Base-by-base conservation (phyloP, 2,888 invertebrate species). In the Anaspis maculata region DNA sequence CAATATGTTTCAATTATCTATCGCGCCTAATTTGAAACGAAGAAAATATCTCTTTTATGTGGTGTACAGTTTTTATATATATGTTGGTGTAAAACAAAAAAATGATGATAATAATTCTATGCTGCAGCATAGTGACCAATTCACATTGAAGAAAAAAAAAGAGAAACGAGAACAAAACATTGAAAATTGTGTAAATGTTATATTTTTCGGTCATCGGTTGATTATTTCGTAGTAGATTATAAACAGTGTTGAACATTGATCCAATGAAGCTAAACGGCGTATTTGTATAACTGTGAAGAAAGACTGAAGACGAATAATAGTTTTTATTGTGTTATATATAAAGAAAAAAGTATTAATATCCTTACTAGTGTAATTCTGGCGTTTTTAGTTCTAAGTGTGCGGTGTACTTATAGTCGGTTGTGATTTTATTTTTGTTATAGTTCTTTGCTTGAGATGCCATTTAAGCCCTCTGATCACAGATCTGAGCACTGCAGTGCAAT, bases 241-340 rank as follows among this genome's bases (percentile, higher is more conserved):
- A 52, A 56, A 58, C 54, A 58, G 59, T 58, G 59, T 59, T 59
- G 57, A 52, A 59, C 53, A 52, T 59, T 57, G 48, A 48, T n/a
- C n/a, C n/a, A n/a, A n/a, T n/a, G n/a, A n/a, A n/a, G n/a, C 54
- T 49, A 50, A 51, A 53, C 49, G 42, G 49, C 54, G 59, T 63
- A 61, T 58, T 62, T 62, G 61, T 64, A 62, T 61, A 60, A 63
- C 57, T 61, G 59, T 61, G 57, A 63, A 64, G 63, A 63, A 60
- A 63, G 57, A 60, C 59, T 61, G 57, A 63, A 64, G 63, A 63
- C 63, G 63, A 62, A 62, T 51, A 57, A 54, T 62, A 62, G 60
- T 60, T 63, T 62, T 59, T 62, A 62, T 62, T 62, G 62, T 62
- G 62, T 64, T 59, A 56, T 54, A 56, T 57, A 59, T 51, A 51